These are phyloP conservation scores for Hemiprocne comata DNA, from an alignment of 2,113 vertebrate genomes.

Conservation along the genomic window DNA sequence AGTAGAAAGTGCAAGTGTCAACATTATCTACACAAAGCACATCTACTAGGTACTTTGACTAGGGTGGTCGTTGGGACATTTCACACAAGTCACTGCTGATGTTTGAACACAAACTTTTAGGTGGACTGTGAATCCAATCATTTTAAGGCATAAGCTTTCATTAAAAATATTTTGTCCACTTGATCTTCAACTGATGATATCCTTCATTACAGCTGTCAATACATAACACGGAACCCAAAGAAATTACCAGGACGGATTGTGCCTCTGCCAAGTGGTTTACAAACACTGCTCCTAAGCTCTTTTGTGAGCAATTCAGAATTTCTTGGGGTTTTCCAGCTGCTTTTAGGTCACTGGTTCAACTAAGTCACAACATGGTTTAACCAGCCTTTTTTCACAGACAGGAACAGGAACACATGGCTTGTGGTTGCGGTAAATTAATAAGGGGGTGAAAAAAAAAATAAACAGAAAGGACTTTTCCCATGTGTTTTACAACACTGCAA, in stretches of 20 bases:
- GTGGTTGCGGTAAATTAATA: conserved; percentile 74
- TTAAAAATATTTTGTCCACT: not conserved
- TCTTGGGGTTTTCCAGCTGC: conserved; percentile 69
- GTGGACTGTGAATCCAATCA: not conserved
- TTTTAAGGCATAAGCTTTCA: not conserved
- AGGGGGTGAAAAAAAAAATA: conserved; percentile 27
- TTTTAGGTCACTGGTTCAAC: not conserved
- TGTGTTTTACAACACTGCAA: conserved; percentile 53
- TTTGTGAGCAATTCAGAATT: conserved; percentile 64
- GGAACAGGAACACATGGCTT: conserved; percentile 64
- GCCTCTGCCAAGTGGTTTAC: conserved; percentile 41
- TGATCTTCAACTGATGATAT: not conserved
- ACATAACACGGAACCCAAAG: not conserved
- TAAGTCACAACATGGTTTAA: conserved; percentile 11
- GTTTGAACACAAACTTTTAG: not conserved
- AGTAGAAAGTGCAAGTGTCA: not conserved
- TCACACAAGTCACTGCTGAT: not conserved
- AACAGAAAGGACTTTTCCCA: conserved; percentile 69
- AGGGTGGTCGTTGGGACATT: not conserved
- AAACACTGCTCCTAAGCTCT: conserved; percentile 37
- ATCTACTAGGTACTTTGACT: not conserved
- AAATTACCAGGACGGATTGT: not conserved
- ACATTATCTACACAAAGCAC: not conserved
- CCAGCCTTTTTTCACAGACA: conserved; percentile 66
- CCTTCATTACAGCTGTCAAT: conserved; percentile 28